A percentile compares a stretch with the other conserved stretches of the same genome.
Conservation (phyloP, 2,888 invertebrate species). For the Cantharis flavilabris region DNA sequence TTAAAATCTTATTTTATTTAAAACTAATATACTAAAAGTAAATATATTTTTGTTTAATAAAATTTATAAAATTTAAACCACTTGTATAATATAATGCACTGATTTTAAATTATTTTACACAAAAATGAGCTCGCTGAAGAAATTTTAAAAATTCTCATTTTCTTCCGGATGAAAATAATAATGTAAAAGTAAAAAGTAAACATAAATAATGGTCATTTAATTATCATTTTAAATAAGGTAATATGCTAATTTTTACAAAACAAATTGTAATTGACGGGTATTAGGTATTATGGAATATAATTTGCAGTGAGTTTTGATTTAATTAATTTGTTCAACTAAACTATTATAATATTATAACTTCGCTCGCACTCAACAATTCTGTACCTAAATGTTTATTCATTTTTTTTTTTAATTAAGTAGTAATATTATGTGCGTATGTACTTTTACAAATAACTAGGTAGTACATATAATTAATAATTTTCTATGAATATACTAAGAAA, state of each 20-base stretch:
- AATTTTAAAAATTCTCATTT: no score
- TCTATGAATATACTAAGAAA: neutral
- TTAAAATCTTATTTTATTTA: neutral
- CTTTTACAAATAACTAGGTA: neutral
- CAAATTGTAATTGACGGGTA: neutral
- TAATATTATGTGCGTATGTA: neutral
- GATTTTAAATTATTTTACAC: no score
- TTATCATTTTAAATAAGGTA: neutral
- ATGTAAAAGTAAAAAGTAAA: neutral
- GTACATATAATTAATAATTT: neutral
- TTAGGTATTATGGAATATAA: neutral
- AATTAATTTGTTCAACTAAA: neutral
- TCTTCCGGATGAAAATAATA: neutral
- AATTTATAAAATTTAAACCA: neutral
- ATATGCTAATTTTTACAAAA: neutral
- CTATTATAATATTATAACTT: neutral
- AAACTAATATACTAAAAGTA: neutral
- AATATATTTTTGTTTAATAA: neutral
- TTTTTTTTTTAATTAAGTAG: neutral
- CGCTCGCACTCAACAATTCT: neutral
- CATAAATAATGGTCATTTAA: neutral
- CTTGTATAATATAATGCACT: neutral
- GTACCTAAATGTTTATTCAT: neutral
- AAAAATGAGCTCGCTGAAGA: no score
- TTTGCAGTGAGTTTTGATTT: neutral